Conservation (phyloP, 1,140 invertebrate species). For the Drosophila ogumai region DNA sequence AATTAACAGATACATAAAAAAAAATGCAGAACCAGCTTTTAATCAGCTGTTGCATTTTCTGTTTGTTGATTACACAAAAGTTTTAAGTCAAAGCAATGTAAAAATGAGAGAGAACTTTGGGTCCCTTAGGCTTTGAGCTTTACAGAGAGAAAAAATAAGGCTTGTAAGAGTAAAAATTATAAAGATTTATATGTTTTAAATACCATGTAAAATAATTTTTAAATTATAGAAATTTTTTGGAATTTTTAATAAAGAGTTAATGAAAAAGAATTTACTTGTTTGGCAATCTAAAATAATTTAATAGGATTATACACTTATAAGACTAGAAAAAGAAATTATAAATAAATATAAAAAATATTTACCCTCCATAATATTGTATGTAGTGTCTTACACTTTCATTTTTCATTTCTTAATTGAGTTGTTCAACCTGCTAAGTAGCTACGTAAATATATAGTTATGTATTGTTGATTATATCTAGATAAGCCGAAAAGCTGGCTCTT, state of each 20-base stretch:
- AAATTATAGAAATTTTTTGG: neutral
- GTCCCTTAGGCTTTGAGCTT: neutral
- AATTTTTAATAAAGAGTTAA: neutral
- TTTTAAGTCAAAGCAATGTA: neutral
- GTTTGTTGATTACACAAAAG: neutral
- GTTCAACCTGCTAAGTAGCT: neutral
- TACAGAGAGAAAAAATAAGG: neutral
- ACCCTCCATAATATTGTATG: neutral
- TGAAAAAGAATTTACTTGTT: neutral
- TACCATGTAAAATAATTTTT: neutral
- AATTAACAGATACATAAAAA: neutral
- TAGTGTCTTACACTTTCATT: neutral
- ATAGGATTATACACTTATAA: neutral
- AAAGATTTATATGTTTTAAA: neutral
- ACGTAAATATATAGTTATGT: neutral
- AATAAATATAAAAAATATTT: too few species aligned
- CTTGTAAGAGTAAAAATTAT: neutral
- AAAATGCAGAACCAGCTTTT: too few species aligned
- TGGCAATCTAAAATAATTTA: too few species aligned
- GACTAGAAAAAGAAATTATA: neutral
- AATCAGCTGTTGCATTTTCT: conserved; percentile 1
- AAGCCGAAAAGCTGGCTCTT: conserved; percentile 15
- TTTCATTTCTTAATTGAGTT: conserved; percentile 8
- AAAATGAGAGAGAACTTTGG: conserved; percentile 1
- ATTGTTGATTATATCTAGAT: neutral